These are phyloP conservation scores for Drosophila sechellia DNA, from an alignment of 1,140 invertebrate species.

Conservation along the genomic window DNA sequence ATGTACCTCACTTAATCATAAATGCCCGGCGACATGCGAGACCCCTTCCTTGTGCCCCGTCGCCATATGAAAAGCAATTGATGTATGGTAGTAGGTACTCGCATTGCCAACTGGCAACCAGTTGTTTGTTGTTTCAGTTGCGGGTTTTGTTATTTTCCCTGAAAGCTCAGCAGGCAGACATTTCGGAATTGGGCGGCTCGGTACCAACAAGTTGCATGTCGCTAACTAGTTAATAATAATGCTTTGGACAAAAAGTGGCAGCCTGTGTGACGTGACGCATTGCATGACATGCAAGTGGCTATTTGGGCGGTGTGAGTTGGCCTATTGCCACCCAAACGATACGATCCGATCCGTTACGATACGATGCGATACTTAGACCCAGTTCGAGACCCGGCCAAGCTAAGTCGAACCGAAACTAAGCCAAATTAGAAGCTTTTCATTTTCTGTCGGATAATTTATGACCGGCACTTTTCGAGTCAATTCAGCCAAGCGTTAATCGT, in stretches of 20 bases:
- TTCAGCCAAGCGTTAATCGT: constrained; percentile 80
- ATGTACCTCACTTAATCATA: constrained; percentile 78
- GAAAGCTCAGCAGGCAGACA: constrained; percentile 59
- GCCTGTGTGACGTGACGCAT: constrained; percentile 62
- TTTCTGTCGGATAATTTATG: constrained; percentile 74
- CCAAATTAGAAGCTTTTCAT: constrained; percentile 66
- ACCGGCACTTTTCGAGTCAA: constrained; percentile 76
- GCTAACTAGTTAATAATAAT: constrained; percentile 78
- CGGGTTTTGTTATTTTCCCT: constrained; percentile 32
- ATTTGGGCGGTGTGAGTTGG: constrained; percentile 4
- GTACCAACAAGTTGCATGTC: constrained; percentile 67
- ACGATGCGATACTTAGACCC: constrained; percentile 12
- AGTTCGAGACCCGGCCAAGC: constrained; percentile 12
- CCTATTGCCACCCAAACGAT: constrained; percentile 28
- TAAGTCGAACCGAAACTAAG: constrained; percentile 31
- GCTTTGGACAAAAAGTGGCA: constrained; percentile 60
- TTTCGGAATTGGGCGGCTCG: constrained; percentile 41
- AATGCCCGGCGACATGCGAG: constrained; percentile 75
- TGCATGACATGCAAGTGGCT: constrained; percentile 57
- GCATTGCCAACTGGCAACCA: constrained; percentile 17
- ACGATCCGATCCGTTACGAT: neutral
- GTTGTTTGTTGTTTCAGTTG: constrained; percentile 30
- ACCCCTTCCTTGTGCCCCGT: constrained; percentile 2
- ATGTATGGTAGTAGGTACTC: constrained; percentile 20
- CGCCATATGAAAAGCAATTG: constrained; percentile 12